Evolutionary conservation across 37 sponge, comb jelly and placozoan genomes (phyloP).

Genomic region (Ephydatia muelleri): DNA sequence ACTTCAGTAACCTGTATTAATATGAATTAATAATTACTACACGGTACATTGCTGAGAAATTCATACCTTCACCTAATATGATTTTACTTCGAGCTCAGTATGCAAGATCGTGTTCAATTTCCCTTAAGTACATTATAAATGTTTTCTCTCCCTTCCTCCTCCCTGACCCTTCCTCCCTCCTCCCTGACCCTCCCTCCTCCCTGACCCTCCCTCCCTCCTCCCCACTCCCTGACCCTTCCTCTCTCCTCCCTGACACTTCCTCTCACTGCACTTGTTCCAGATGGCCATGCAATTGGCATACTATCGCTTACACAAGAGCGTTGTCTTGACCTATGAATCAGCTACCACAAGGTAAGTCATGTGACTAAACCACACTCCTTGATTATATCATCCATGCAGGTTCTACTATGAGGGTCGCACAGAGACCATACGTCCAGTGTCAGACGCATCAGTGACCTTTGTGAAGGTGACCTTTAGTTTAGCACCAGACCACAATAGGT

Average conservation of each 20-base stretch:
- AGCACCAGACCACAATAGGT: too few species aligned
- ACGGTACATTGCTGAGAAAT: too few species aligned
- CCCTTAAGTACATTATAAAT: neutral
- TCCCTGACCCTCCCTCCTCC: neutral
- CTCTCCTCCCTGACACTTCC: too few species aligned
- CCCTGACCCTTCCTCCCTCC: neutral
- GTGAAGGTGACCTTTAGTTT: slow-evolving; percentile 18
- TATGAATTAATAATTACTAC: too few species aligned
- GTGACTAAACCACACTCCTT: neutral
- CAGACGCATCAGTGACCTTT: slow-evolving; percentile 58
- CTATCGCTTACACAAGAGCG: slow-evolving; percentile 55
- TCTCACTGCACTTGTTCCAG: slow-evolving; percentile 26
- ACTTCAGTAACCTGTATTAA: too few species aligned
- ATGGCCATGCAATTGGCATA: slow-evolving; percentile 80
- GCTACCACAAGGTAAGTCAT: slow-evolving; percentile 64
- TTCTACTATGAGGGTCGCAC: slow-evolving; percentile 79
- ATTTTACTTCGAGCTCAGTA: too few species aligned
- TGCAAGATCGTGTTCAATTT: neutral
- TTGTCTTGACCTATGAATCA: slow-evolving; percentile 81
- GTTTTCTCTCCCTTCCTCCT: neutral
- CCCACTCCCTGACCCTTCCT: too few species aligned
- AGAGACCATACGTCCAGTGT: slow-evolving; percentile 86
- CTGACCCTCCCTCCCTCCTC: neutral
- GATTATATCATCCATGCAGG: slow-evolving; percentile 10
- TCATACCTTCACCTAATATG: too few species aligned